Evolutionary conservation across 2,797 vertebrate species (phyloP).

Genomic region (Myotis findleyi): DNA sequence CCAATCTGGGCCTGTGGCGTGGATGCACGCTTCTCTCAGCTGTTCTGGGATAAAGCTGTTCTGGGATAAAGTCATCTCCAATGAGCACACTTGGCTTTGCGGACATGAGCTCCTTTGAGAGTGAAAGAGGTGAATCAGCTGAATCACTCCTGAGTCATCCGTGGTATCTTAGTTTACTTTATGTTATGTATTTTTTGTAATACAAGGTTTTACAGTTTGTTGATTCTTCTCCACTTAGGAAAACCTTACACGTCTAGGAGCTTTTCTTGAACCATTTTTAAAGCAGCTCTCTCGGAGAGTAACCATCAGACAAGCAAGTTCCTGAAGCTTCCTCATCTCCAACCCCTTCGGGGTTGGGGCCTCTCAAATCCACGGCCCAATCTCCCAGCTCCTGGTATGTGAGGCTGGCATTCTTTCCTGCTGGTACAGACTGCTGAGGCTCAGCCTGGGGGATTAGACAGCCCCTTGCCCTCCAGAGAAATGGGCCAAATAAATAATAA

Average conservation of each 20-base stretch:
- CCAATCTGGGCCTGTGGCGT: background rate
- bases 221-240: background rate
- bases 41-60: background rate
- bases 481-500: constrained; percentile 77
- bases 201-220: background rate
- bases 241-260: background rate
- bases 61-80: background rate
- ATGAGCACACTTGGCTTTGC: background rate
- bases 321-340: background rate
- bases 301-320: background rate
- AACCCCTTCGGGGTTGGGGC: background rate
- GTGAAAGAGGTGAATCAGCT: background rate
- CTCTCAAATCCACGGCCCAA: background rate
- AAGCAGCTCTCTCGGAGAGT: background rate
- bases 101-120: background rate
- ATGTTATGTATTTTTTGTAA: background rate
- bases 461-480: constrained; percentile 54
- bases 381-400: constrained; percentile 55
- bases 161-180: background rate
- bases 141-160: background rate
- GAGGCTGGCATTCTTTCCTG: constrained; percentile 61
- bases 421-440: constrained; percentile 23
- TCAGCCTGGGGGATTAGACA: constrained; percentile 70
- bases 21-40: background rate
- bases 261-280: background rate